These are phyloP conservation scores for Andricus quercusramuli DNA, from an alignment of 2,888 invertebrate genomes.

Conservation along the genomic window DNA sequence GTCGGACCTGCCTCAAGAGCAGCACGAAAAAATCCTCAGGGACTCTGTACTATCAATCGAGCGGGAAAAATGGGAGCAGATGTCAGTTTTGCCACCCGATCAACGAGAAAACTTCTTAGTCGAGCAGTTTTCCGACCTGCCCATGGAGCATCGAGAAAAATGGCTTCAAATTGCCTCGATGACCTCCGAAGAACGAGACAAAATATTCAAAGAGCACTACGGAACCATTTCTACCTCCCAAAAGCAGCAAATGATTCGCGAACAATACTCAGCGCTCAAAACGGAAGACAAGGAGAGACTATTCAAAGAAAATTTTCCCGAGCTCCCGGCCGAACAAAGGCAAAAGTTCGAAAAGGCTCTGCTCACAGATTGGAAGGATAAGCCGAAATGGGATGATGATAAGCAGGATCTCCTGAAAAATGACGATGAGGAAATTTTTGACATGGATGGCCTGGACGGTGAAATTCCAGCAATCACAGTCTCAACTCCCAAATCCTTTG, in stretches of 20 bases:
- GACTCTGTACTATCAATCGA: slow-evolving; percentile 76
- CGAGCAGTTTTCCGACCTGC: slow-evolving; percentile 75
- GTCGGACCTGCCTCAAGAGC: slow-evolving; percentile 74
- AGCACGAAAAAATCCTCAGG: slow-evolving; percentile 74
- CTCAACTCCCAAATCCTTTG: slow-evolving; percentile 78
- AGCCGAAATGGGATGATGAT: slow-evolving; percentile 37
- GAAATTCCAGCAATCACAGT: slow-evolving; percentile 57
- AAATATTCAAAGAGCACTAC: slow-evolving; percentile 73
- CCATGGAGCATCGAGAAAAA: slow-evolving; percentile 72
- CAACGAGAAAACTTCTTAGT: slow-evolving; percentile 73
- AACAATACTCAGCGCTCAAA: slow-evolving; percentile 74
- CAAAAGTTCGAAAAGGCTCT: slow-evolving; percentile 80
- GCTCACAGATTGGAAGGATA: slow-evolving; percentile 79
- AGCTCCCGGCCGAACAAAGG: slow-evolving; percentile 77
- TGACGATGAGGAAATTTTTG: slow-evolving; percentile 84
- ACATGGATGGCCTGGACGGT: slow-evolving; percentile 84
- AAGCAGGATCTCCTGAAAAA: slow-evolving; percentile 38
- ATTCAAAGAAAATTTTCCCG: slow-evolving; percentile 76
- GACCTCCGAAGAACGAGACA: slow-evolving; percentile 72
- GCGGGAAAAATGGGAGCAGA: slow-evolving; percentile 76
- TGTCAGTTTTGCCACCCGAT: slow-evolving; percentile 74
- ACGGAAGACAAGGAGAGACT: slow-evolving; percentile 74
- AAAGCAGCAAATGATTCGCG: slow-evolving; percentile 74
- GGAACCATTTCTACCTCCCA: slow-evolving; percentile 72
- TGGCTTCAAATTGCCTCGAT: slow-evolving; percentile 76